phyloP scores from a whole-genome alignment of 2,888 invertebrate genomes.

The Saturnia pavonia region DNA sequence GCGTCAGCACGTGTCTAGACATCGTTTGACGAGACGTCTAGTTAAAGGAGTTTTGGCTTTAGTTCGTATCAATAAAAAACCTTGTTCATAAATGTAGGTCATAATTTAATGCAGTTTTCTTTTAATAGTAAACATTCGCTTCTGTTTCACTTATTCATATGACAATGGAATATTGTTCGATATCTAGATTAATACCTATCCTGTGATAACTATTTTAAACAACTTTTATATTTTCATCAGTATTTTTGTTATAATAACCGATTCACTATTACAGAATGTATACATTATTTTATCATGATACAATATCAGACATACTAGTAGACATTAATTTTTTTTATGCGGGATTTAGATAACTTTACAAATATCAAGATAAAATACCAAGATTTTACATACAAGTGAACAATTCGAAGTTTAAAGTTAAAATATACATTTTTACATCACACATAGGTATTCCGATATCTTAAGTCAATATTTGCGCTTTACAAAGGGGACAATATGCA shows the following conservation, averaged over 20 bases:
- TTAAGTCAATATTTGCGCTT: constrained; percentile 6
- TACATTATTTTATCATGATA: constrained; percentile 51
- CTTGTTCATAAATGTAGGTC: constrained; percentile 77
- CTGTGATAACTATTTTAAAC: constrained; percentile 79
- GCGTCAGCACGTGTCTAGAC: no score
- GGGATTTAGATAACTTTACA: constrained; percentile 23
- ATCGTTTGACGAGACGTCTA: no score
- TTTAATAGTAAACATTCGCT: constrained; percentile 77
- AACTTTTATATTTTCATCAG: constrained; percentile 79
- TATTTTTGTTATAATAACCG: constrained; percentile 72
- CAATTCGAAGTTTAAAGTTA: constrained; percentile 27
- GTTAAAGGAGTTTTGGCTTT: background rate
- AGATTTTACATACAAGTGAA: constrained; percentile 31
- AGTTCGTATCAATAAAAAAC: constrained; percentile 47
- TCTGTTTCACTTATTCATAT: constrained; percentile 80
- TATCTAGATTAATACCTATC: constrained; percentile 79
- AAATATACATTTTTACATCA: constrained; percentile 3
- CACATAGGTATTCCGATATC: constrained; percentile 10
- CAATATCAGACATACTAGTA: constrained; percentile 44
- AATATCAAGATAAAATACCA: constrained; percentile 23
- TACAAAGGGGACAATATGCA: constrained; percentile 19
- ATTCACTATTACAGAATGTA: constrained; percentile 56
- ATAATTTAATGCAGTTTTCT: constrained; percentile 81
- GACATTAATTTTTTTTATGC: constrained; percentile 20
- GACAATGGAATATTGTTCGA: constrained; percentile 82